Percentiles rank a stretch among this genome's conserved stretches.
Conservation (phyloP, 1,140 invertebrate species). For the Pachyrhynchus sulphureomaculatus region DNA sequence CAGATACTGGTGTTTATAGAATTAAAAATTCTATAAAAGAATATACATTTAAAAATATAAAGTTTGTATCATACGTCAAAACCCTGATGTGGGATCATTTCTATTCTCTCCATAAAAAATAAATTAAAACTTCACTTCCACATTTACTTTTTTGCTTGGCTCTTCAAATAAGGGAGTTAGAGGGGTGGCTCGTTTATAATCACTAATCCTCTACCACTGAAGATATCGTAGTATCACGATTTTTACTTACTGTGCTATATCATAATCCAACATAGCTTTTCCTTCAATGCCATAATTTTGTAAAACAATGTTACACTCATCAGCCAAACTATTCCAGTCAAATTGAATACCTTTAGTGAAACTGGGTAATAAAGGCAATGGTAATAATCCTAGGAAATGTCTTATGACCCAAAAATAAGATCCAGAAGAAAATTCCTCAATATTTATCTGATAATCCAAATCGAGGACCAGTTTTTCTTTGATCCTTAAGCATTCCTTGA, state of each 20-base stretch:
- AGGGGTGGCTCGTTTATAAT: too few species aligned
- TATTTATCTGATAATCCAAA: constrained; percentile 8
- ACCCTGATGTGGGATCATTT: too few species aligned
- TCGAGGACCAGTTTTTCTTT: constrained; percentile 26
- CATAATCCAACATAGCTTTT: constrained; percentile 10
- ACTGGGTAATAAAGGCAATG: constrained; percentile 32
- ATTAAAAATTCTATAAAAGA: too few species aligned
- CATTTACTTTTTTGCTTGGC: too few species aligned
- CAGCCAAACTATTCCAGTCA: constrained; percentile 24
- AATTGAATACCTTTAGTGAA: constrained; percentile 18
- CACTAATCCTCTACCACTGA: too few species aligned
- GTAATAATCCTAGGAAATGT: constrained; percentile 36
- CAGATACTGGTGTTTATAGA: too few species aligned
- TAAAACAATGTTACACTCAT: constrained; percentile 16
- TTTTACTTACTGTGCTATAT: constrained; percentile 17
- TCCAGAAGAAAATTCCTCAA: constrained; percentile 10
- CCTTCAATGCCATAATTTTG: background rate
- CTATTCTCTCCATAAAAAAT: too few species aligned
- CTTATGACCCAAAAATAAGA: constrained; percentile 34
- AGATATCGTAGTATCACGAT: too few species aligned
- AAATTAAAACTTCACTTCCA: too few species aligned
- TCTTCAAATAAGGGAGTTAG: too few species aligned
- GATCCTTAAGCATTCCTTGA: constrained; percentile 21
- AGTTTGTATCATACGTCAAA: too few species aligned
- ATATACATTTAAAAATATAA: too few species aligned